Evolutionary conservation across 2,113 vertebrate species (phyloP).

Genomic region (Xerus inauris): DNA sequence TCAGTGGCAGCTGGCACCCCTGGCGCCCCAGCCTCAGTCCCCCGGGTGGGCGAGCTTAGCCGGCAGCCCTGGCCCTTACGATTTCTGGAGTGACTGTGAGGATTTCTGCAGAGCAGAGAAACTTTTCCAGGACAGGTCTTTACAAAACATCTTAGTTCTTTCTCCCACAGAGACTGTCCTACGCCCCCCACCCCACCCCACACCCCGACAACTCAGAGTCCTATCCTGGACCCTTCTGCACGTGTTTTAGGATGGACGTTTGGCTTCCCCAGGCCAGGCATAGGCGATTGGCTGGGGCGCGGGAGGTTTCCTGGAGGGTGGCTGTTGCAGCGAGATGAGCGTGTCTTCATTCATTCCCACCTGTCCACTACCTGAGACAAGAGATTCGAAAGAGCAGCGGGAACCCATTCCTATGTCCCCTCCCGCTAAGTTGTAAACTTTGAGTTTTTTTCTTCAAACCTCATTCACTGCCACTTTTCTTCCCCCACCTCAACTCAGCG

Average conservation of each 20-base stretch:
- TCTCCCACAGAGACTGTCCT: slow-evolving; percentile 4
- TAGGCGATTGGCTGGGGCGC: neutral
- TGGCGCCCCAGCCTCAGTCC: neutral
- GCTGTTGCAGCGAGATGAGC: neutral
- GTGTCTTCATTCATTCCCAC: neutral
- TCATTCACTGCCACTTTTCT: neutral
- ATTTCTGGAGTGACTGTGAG: slow-evolving; percentile 23
- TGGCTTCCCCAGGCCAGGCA: neutral
- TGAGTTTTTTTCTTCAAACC: neutral
- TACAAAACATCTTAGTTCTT: neutral
- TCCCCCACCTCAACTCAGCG: neutral
- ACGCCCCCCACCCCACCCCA: neutral
- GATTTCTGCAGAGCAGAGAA: slow-evolving; percentile 38
- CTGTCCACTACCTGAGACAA: slow-evolving; percentile 4
- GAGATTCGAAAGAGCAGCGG: neutral
- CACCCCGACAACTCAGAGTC: neutral
- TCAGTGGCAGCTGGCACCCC: neutral
- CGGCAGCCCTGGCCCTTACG: neutral
- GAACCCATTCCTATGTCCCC: neutral
- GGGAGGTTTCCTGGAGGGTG: slow-evolving; percentile 14
- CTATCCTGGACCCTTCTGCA: neutral
- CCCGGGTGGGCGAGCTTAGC: neutral
- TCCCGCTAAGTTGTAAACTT: neutral
- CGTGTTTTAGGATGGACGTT: neutral
- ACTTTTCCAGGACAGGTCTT: slow-evolving; percentile 66